Conservation (phyloP, 1,140 invertebrate species). For the Tigriopus japonicus region DNA sequence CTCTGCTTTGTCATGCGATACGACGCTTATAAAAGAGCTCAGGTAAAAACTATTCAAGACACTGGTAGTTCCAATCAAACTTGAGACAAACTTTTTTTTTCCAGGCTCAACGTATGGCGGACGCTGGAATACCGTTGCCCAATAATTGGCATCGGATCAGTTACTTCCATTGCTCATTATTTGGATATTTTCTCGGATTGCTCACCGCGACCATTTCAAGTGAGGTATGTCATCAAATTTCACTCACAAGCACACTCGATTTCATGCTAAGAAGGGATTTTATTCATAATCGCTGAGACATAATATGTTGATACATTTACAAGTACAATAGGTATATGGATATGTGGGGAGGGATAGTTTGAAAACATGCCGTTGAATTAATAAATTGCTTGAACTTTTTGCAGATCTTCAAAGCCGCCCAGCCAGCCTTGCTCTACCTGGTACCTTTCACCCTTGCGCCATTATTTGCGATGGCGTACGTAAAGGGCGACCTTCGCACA, state of each 20-base stretch:
- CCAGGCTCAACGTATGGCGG: slow-evolving; percentile 37
- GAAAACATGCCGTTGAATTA: no score
- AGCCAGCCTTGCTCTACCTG: slow-evolving; percentile 86
- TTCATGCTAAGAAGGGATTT: background rate
- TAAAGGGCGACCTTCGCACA: slow-evolving; percentile 36
- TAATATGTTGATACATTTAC: no score
- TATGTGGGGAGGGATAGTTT: no score
- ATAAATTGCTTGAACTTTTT: slow-evolving; percentile 30
- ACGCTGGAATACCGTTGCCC: slow-evolving; percentile 56
- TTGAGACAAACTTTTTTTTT: no score
- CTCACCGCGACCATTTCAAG: slow-evolving; percentile 80
- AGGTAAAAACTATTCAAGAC: slow-evolving; percentile 22
- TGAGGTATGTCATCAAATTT: background rate
- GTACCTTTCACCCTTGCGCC: slow-evolving; percentile 92
- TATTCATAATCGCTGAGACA: no score
- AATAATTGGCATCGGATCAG: slow-evolving; percentile 32
- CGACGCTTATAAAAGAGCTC: slow-evolving; percentile 87
- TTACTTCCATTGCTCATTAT: slow-evolving; percentile 94
- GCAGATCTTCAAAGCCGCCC: slow-evolving; percentile 91
- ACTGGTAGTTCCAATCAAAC: background rate
- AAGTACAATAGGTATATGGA: no score
- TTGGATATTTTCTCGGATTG: slow-evolving; percentile 90
- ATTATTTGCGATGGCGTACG: slow-evolving; percentile 86
- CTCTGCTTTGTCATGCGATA: slow-evolving; percentile 85
- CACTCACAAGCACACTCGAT: background rate